These are phyloP conservation scores for Ophraella communa DNA, from an alignment of 2,888 invertebrate species.

Conservation along the genomic window DNA sequence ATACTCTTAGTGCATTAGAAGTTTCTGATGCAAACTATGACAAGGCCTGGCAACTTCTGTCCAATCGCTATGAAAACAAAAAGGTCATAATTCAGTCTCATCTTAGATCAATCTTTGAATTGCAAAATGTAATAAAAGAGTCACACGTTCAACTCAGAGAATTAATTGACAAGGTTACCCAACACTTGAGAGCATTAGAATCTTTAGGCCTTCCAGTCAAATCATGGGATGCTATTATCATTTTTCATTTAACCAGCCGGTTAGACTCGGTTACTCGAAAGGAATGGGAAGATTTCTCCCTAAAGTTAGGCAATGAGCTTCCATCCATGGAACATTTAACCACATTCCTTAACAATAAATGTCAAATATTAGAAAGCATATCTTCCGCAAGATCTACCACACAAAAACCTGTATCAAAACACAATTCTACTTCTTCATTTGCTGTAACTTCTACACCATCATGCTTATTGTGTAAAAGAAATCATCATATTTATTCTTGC, in stretches of 20 bases:
- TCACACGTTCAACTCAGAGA: not conserved
- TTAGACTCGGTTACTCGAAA: no score
- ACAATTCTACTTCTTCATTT: not conserved
- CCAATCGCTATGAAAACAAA: not conserved
- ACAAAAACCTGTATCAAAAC: not conserved
- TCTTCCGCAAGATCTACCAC: not conserved
- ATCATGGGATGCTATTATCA: no score
- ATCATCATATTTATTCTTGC: not conserved
- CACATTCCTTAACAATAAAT: not conserved
- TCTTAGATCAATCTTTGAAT: not conserved
- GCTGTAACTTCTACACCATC: not conserved
- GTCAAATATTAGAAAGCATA: not conserved
- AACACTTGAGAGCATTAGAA: no score
- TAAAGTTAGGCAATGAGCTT: not conserved
- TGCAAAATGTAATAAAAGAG: not conserved
- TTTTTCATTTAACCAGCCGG: no score
- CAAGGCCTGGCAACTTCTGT: not conserved
- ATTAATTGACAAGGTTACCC: not conserved
- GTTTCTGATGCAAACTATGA: not conserved
- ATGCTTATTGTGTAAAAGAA: not conserved
- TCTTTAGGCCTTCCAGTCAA: no score
- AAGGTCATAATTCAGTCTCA: not conserved
- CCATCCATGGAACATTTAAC: not conserved
- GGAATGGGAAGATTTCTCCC: not conserved
- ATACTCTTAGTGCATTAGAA: not conserved